phyloP scores from a whole-genome alignment of 1,140 invertebrate species.

The Galleria mellonella region DNA sequence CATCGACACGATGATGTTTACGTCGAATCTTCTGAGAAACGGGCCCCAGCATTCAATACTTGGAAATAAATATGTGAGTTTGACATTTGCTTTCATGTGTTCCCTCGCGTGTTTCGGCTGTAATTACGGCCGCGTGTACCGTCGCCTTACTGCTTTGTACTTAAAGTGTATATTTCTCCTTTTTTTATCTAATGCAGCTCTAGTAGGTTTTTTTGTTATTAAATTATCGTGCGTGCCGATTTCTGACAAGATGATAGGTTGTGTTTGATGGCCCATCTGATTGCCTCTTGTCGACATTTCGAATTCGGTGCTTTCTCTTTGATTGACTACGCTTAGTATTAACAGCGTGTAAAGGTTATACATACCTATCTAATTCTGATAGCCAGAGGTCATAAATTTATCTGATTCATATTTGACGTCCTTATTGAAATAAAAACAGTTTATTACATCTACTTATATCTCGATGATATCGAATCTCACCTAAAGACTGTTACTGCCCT shows the following conservation, averaged over 20 bases:
- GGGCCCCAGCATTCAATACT: constrained; percentile 66
- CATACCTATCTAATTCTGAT: constrained; percentile 17
- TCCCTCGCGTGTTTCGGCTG: constrained; percentile 58
- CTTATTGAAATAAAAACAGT: too few relatives aligned
- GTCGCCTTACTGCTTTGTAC: constrained; percentile 26
- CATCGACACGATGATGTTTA: constrained; percentile 72
- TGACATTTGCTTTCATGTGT: constrained; percentile 73
- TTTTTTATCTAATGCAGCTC: constrained; percentile 17
- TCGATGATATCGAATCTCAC: too few relatives aligned
- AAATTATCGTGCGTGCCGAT: constrained; percentile 72
- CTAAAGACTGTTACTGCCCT: too few relatives aligned
- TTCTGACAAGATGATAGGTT: constrained; percentile 70
- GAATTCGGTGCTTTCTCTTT: constrained; percentile 65
- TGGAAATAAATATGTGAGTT: constrained; percentile 73
- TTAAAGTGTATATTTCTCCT: constrained; percentile 36
- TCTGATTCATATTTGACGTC: too few relatives aligned
- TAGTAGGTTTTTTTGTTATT: constrained; percentile 59
- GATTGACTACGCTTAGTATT: constrained; percentile 56
- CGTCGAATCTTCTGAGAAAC: constrained; percentile 57
- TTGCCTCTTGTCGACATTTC: constrained; percentile 68
- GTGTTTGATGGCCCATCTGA: constrained; percentile 61
- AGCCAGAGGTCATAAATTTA: neutral
- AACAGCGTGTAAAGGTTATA: constrained; percentile 32
- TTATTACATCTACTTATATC: too few relatives aligned
- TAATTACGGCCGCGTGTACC: constrained; percentile 44